A percentile compares a stretch with the other conserved stretches of the same genome.
phyloP scores from a whole-genome alignment of 2,888 invertebrate genomes.

The Nemotelus nigrinus region DNA sequence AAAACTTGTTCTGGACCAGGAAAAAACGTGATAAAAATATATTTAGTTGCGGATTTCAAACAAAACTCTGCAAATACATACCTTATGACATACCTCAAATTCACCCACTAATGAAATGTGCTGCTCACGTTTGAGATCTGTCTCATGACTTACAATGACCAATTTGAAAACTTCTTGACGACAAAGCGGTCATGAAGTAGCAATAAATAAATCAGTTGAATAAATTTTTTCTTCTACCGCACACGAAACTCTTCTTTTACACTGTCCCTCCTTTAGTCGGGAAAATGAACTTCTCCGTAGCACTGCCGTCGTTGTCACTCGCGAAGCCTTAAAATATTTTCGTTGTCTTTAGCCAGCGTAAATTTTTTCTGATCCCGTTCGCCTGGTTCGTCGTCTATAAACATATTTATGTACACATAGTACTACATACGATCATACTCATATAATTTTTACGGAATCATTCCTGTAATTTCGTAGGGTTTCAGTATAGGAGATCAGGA shows the following conservation, averaged over 20 bases:
- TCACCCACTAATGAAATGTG: constrained; percentile 24
- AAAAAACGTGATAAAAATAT: too few species aligned
- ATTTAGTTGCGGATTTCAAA: too few species aligned
- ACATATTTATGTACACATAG: too few species aligned
- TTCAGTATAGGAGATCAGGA: constrained; percentile 17
- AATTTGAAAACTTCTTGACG: constrained; percentile 30
- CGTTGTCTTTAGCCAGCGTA: constrained; percentile 21
- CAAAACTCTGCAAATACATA: too few species aligned
- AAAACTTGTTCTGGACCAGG: too few species aligned
- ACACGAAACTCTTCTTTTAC: neutral
- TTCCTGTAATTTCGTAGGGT: constrained; percentile 31
- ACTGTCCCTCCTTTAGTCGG: too few species aligned
- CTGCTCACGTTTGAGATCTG: neutral
- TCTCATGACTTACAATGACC: neutral
- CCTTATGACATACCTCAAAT: neutral
- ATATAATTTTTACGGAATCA: constrained; percentile 24
- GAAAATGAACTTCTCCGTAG: neutral
- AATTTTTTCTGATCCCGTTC: neutral
- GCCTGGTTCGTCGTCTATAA: too few species aligned
- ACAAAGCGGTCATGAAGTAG: constrained; percentile 38
- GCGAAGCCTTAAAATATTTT: constrained; percentile 20
- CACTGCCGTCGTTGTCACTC: neutral
- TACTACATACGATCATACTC: too few species aligned
- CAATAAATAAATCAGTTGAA: constrained; percentile 44
- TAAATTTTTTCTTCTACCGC: constrained; percentile 37